Conservation (phyloP, 2,888 invertebrate species). For the Hemicrepidius hirtus region DNA sequence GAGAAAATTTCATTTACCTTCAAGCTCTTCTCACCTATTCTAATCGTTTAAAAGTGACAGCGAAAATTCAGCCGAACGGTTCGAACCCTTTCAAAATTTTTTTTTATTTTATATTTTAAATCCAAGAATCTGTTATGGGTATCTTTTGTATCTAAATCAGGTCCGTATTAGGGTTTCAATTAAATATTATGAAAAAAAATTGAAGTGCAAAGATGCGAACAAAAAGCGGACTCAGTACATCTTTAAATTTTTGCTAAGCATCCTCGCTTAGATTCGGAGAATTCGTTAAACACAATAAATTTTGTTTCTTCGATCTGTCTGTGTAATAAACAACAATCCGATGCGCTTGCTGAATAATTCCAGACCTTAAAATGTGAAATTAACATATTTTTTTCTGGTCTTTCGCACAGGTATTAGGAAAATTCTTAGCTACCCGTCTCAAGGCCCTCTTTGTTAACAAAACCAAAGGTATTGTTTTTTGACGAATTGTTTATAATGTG, state of each 20-base stretch:
- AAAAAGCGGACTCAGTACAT: constrained; percentile 20
- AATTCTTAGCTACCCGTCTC: constrained; percentile 57
- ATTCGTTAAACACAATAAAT: constrained; percentile 54
- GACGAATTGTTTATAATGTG: constrained; percentile 49
- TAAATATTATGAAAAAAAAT: constrained; percentile 7
- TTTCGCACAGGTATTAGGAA: constrained; percentile 59
- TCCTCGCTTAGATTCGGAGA: constrained; percentile 49
- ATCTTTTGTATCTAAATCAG: background rate
- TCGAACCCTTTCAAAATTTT: background rate
- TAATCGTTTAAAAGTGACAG: background rate
- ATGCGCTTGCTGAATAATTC: constrained; percentile 60
- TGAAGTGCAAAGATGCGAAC: constrained; percentile 13
- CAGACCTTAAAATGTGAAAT: constrained; percentile 57
- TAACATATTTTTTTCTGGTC: constrained; percentile 60
- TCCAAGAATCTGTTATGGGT: no score
- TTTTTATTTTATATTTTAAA: no score
- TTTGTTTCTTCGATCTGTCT: constrained; percentile 51
- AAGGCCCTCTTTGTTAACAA: constrained; percentile 57
- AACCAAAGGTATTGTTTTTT: constrained; percentile 53
- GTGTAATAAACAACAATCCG: constrained; percentile 54
- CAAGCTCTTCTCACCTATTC: background rate
- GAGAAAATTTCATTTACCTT: constrained; percentile 24
- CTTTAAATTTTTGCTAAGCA: constrained; percentile 45
- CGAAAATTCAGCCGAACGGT: background rate
- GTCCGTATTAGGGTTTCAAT: background rate